Percentiles rank a stretch among this genome's conserved stretches.
phyloP scores from a whole-genome alignment of 2,113 vertebrate genomes.

The Triplophysa rosa region DNA sequence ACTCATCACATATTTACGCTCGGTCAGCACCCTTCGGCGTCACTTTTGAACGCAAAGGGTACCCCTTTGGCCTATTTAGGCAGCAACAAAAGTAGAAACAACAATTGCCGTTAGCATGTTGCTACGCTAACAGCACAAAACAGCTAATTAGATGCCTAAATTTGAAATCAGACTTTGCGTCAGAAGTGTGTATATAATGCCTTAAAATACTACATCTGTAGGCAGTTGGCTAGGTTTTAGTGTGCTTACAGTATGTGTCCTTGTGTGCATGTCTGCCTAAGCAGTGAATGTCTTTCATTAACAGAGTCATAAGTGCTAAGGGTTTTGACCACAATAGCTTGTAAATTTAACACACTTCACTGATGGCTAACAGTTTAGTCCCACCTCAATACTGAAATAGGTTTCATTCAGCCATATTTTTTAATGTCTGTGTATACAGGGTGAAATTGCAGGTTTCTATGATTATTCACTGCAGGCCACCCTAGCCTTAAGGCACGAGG shows the following conservation, averaged over 20 bases:
- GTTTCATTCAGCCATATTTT: conserved; percentile 25
- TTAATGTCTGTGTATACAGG: neutral
- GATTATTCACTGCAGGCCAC: conserved; percentile 3
- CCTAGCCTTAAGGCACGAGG: conserved; percentile 15
- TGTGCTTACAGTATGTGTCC: neutral
- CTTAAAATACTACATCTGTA: too few relatives aligned
- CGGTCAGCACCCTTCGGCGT: too few relatives aligned
- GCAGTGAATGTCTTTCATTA: conserved; percentile 25
- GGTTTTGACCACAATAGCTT: conserved; percentile 34
- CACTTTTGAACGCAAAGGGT: too few relatives aligned
- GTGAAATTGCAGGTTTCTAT: conserved; percentile 38
- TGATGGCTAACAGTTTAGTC: conserved; percentile 23
- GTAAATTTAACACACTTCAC: conserved; percentile 26
- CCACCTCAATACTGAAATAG: conserved; percentile 31
- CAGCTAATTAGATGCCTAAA: too few relatives aligned
- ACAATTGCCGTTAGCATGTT: too few relatives aligned
- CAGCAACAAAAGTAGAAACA: too few relatives aligned
- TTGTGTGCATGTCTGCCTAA: conserved; percentile 30
- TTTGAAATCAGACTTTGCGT: too few relatives aligned
- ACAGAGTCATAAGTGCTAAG: conserved; percentile 16
- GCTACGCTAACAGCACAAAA: too few relatives aligned
- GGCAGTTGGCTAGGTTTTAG: neutral
- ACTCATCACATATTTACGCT: too few relatives aligned
- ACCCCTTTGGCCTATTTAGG: too few relatives aligned
- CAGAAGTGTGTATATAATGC: too few relatives aligned